Evolutionary conservation across 2,113 vertebrate species (phyloP).

Genomic region (Nyctibius bracteatus): DNA sequence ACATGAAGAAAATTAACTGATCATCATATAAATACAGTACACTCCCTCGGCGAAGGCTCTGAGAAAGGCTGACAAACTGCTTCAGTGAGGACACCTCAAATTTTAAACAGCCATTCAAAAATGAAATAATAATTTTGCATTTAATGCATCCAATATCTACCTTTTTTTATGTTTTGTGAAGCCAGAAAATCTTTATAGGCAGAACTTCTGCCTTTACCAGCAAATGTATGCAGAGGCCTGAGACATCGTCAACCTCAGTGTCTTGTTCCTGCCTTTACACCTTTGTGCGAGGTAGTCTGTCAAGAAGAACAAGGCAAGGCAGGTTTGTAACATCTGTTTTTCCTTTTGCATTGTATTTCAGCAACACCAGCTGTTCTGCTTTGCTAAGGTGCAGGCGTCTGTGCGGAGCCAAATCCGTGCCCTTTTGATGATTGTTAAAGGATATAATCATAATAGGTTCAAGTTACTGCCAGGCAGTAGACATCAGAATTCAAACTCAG

Average conservation of each 20-base stretch:
- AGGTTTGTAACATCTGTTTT: background rate
- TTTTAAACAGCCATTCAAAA: background rate
- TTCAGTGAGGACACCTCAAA: background rate
- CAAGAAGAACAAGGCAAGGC: background rate
- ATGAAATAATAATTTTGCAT: background rate
- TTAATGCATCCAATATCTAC: background rate
- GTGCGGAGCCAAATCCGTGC: background rate
- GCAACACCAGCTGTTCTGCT: background rate
- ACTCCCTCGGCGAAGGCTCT: background rate
- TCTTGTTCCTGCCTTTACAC: background rate
- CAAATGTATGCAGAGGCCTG: background rate
- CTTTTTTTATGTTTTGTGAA: background rate
- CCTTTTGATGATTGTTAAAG: background rate
- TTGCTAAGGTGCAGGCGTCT: background rate
- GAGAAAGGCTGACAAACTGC: background rate
- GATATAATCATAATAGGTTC: background rate
- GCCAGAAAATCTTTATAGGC: background rate
- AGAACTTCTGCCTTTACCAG: background rate
- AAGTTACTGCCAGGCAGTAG: background rate
- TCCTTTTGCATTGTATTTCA: background rate
- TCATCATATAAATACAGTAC: background rate
- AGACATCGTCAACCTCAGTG: rapidly evolving
- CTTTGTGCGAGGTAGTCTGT: background rate
- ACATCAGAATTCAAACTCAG: background rate
- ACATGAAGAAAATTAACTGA: background rate